These are phyloP conservation scores for Tiliacea aurago DNA, from an alignment of 2,888 invertebrate species.

Conservation along the genomic window DNA sequence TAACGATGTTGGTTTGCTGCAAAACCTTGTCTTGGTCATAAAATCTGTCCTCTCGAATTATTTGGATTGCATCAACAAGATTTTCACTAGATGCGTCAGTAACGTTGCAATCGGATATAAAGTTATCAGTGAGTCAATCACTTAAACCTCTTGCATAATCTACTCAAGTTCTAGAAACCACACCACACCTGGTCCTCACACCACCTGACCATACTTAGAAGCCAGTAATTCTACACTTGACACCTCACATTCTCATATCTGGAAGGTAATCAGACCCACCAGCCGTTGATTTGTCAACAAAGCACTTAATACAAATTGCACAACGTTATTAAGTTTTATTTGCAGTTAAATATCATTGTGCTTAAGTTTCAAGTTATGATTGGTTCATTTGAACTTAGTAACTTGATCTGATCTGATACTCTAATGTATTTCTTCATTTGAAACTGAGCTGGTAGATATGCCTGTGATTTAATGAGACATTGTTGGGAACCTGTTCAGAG, in stretches of 20 bases:
- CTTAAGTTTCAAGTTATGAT: conserved; percentile 61
- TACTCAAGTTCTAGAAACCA: conserved; percentile 16
- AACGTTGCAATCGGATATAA: neutral
- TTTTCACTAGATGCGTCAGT: conserved; percentile 14
- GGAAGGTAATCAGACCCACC: conserved; percentile 67
- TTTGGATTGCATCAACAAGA: conserved; percentile 2
- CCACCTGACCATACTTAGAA: conserved; percentile 50
- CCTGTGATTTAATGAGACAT: conserved; percentile 48
- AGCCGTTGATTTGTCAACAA: conserved; percentile 76
- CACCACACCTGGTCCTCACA: conserved; percentile 27
- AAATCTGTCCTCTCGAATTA: neutral
- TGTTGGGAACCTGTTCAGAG: conserved; percentile 55
- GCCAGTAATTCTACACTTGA: conserved; percentile 55
- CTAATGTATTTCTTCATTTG: conserved; percentile 61
- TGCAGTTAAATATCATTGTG: conserved; percentile 61
- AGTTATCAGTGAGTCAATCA: conserved; percentile 16
- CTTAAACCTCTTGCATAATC: conserved; percentile 24
- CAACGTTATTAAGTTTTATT: conserved; percentile 63
- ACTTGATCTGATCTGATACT: conserved; percentile 56
- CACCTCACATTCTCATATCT: conserved; percentile 66
- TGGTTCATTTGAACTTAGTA: conserved; percentile 58
- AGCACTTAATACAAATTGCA: conserved; percentile 65
- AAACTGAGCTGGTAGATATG: conserved; percentile 42
- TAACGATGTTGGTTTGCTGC: neutral
- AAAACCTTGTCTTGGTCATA: neutral